These are phyloP conservation scores for Cromileptes altivelis DNA, from an alignment of 2,113 vertebrate genomes.

Conservation along the genomic window DNA sequence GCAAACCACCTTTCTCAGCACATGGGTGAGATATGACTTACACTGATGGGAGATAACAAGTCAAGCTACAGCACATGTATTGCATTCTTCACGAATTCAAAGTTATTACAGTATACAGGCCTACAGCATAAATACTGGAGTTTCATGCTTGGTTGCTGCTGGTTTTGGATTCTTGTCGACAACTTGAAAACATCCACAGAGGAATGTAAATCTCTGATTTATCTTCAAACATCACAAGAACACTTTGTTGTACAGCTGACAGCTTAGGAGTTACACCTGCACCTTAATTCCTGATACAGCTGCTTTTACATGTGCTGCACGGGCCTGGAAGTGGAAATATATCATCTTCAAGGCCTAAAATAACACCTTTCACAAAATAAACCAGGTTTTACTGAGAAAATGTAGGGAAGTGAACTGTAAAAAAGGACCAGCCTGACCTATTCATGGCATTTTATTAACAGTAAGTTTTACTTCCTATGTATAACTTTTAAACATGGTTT, in stretches of 20 bases:
- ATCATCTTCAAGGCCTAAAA: background rate
- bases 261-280: too few relatives aligned
- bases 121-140: background rate
- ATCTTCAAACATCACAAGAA: background rate
- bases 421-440: background rate
- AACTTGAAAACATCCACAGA: background rate
- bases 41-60: background rate
- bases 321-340: background rate
- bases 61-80: background rate
- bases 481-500: background rate
- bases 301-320: background rate
- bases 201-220: background rate
- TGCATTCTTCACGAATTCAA: background rate
- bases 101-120: background rate
- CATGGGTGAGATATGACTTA: background rate
- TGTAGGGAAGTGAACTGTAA: background rate
- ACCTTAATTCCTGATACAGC: background rate
- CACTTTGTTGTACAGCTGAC: too few relatives aligned
- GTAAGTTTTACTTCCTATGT: background rate
- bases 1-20: conserved; percentile 1
- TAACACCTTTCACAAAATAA: background rate
- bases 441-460: background rate
- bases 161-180: background rate
- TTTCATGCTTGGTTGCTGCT: background rate
- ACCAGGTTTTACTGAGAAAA: too few relatives aligned